These are phyloP conservation scores for Ceramica pisi DNA, from an alignment of 2,888 invertebrate genomes.

Conservation along the genomic window DNA sequence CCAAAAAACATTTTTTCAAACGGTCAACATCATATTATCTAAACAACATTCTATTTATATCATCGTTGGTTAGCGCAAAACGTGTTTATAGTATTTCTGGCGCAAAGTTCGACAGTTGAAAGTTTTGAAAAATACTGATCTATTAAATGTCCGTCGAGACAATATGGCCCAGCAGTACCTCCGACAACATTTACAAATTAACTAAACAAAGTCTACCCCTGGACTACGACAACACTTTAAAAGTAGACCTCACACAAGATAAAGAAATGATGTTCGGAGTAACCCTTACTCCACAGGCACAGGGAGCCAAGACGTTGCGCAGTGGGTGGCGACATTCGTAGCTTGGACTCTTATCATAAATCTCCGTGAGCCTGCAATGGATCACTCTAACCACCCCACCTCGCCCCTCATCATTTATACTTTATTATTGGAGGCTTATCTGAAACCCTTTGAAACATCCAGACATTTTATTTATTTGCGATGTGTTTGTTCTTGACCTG, in stretches of 20 bases:
- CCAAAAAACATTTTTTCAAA: no score
- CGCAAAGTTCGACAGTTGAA: not conserved
- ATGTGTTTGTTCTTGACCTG: no score
- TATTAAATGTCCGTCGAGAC: not conserved
- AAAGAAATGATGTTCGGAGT: constrained; percentile 42
- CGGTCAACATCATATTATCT: no score
- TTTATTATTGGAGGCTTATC: constrained; percentile 81
- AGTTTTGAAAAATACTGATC: no score
- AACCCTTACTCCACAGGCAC: constrained; percentile 48
- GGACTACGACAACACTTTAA: constrained; percentile 22
- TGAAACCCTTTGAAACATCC: constrained; percentile 70
- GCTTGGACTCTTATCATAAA: constrained; percentile 84
- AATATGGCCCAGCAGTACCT: not conserved
- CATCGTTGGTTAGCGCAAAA: no score
- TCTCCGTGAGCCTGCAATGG: constrained; percentile 78
- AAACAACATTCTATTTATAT: not conserved
- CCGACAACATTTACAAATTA: no score
- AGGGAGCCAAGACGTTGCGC: constrained; percentile 67
- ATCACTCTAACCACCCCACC: constrained; percentile 72
- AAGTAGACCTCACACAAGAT: constrained; percentile 36
- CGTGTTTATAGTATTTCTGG: no score
- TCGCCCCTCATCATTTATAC: constrained; percentile 78
- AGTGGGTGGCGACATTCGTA: constrained; percentile 80
- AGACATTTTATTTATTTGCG: no score
- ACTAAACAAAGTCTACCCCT: no score